Conservation (phyloP, 2,888 invertebrate genomes). For the Drosophila longiperda region DNA sequence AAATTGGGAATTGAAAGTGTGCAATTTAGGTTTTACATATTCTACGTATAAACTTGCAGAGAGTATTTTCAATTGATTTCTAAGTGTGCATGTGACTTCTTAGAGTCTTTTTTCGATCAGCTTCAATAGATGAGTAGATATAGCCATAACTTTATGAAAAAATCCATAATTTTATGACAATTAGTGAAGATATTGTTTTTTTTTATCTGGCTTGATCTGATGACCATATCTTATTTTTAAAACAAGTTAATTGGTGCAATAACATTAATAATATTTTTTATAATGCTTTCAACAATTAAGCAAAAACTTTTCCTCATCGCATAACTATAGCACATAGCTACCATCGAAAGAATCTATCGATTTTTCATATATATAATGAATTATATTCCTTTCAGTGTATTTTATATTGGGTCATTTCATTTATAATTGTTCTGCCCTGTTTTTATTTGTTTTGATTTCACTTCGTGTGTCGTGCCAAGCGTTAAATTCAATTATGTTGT, state of each 20-base stretch:
- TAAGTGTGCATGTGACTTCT: background rate
- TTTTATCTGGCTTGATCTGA: fast-evolving
- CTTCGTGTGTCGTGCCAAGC: slow-evolving; percentile 14
- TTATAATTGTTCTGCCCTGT: background rate
- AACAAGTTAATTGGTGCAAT: background rate
- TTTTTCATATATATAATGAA: background rate
- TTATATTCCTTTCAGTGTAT: background rate
- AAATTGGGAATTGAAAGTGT: slow-evolving; percentile 23
- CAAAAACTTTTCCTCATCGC: background rate
- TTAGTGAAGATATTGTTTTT: no score
- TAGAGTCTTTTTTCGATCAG: background rate
- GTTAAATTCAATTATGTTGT: slow-evolving; percentile 62
- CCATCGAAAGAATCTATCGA: background rate
- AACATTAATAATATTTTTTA: no score
- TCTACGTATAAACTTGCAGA: background rate
- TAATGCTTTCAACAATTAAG: background rate
- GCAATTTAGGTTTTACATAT: slow-evolving; percentile 1
- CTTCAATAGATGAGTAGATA: background rate
- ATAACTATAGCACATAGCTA: background rate
- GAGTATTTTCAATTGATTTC: background rate
- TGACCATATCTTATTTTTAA: background rate
- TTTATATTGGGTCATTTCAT: background rate
- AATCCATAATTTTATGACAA: no score
- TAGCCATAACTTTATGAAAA: no score
- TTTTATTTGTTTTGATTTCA: slow-evolving; percentile 13